These are phyloP conservation scores for Vireo griseus DNA, from an alignment of 2,797 vertebrate genomes.

Conservation along the genomic window DNA sequence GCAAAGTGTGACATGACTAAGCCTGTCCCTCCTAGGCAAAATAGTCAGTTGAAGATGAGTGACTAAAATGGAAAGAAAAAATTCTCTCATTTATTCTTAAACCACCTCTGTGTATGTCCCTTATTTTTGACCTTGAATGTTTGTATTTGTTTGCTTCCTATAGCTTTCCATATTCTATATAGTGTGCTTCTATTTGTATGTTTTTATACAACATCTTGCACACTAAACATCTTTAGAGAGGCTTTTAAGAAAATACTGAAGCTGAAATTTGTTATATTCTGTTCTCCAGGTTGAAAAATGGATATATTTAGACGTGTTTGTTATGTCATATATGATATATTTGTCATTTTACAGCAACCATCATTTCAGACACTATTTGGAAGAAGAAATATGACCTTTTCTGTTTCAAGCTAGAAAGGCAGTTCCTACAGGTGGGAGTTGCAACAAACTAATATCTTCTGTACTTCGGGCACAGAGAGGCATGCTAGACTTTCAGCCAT, in stretches of 20 bases:
- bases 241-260: not conserved
- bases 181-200: not conserved
- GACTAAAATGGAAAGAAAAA: not conserved
- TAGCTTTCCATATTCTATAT: not conserved
- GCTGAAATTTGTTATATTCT: not conserved
- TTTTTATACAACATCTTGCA: not conserved
- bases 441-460: not conserved
- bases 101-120: not conserved
- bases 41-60: not conserved
- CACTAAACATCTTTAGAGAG: not conserved
- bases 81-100: not conserved
- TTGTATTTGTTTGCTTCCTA: not conserved
- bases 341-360: not conserved
- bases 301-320: not conserved
- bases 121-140: not conserved
- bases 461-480: not conserved
- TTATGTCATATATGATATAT: not conserved
- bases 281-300: not conserved
- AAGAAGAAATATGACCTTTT: not conserved
- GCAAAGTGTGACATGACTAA: not conserved
- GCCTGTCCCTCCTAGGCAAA: not conserved
- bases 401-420: not conserved
- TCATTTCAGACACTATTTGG: not conserved
- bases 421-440: not conserved
- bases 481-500: rapidly evolving